These are phyloP conservation scores for Pseudochirops corinnae DNA, from an alignment of 2,797 vertebrate genomes.

Conservation along the genomic window DNA sequence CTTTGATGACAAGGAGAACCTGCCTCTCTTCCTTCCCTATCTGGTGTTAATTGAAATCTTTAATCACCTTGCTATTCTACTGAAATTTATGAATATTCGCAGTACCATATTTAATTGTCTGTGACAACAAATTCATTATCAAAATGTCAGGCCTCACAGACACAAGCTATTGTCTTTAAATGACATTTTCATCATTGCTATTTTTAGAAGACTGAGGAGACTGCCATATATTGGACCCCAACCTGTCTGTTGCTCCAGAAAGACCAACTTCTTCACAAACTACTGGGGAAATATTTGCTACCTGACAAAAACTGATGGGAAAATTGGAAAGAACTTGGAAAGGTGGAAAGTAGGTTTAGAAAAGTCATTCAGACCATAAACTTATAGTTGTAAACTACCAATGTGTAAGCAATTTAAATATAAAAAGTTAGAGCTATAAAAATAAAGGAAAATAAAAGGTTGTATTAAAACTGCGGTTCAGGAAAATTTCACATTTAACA, in stretches of 20 bases:
- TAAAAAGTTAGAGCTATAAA: not conserved
- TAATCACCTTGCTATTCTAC: conserved; percentile 14
- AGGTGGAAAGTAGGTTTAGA: not conserved
- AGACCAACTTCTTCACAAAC: conserved; percentile 46
- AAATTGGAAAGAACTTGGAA: not conserved
- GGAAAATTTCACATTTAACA: not conserved
- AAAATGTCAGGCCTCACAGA: conserved; percentile 62
- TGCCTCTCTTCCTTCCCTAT: conserved; percentile 25
- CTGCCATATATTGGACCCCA: conserved; percentile 3
- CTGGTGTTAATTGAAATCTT: conserved; percentile 32
- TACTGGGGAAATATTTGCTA: conserved; percentile 9
- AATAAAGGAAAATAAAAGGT: not conserved
- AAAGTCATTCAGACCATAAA: not conserved
- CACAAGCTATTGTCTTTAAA: conserved; percentile 39
- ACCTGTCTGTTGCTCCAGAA: conserved; percentile 39
- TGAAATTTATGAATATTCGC: conserved; percentile 52
- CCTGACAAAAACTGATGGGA: not conserved
- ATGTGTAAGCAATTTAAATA: not conserved
- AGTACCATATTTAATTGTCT: conserved; percentile 42
- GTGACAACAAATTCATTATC: conserved; percentile 59
- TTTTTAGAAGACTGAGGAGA: conserved; percentile 35
- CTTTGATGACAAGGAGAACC: not conserved
- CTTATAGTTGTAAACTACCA: not conserved
- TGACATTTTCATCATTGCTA: conserved; percentile 48
- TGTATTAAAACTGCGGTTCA: not conserved